Evolutionary conservation across 2,888 invertebrate genomes (phyloP).

Genomic region (Punctoribates punctum): DNA sequence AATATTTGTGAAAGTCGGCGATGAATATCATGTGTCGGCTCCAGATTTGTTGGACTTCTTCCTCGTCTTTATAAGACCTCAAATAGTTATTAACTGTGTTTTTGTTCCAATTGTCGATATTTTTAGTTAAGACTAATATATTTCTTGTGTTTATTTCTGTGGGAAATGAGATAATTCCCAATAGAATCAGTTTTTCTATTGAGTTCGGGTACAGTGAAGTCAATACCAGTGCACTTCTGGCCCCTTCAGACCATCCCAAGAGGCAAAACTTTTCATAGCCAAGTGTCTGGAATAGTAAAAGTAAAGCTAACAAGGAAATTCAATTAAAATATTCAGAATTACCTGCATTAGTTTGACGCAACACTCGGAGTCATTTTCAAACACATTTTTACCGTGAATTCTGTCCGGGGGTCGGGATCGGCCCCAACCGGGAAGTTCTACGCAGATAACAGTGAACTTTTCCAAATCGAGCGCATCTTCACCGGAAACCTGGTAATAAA

Average conservation of each 20-base stretch:
- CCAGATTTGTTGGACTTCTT: constrained; percentile 12
- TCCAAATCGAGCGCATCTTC: constrained; percentile 18
- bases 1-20: background rate
- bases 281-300: constrained; percentile 28
- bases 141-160: background rate
- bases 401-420: constrained; percentile 33
- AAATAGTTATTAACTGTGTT: background rate
- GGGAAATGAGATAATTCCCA: constrained; percentile 7
- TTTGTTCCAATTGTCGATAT: background rate
- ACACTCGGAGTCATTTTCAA: constrained; percentile 28
- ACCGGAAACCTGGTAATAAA: background rate
- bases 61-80: background rate
- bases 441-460: constrained; percentile 10
- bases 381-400: background rate
- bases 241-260: constrained; percentile 55
- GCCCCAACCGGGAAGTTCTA: constrained; percentile 39
- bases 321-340: too few species aligned
- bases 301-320: too few species aligned
- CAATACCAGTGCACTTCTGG: constrained; percentile 52
- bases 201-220: constrained; percentile 50
- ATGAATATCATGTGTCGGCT: background rate
- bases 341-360: background rate
- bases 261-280: constrained; percentile 49
- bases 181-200: constrained; percentile 46
- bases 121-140: constrained; percentile 13